phyloP scores from a whole-genome alignment of 2,113 vertebrate species.

The Callorhinus ursinus region DNA sequence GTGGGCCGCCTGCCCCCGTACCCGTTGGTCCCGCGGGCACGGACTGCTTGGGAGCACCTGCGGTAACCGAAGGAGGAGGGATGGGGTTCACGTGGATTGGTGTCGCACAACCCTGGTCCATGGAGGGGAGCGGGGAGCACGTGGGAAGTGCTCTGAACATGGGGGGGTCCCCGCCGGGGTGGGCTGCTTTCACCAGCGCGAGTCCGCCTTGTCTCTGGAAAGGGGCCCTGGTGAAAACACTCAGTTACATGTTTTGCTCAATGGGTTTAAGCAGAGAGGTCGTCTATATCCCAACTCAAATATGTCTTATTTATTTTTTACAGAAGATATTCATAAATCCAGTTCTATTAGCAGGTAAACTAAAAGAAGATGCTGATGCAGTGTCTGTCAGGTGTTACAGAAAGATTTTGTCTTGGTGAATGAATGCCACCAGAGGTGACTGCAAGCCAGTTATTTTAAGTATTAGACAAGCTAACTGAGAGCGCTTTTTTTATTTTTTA shows the following conservation, averaged over 20 bases:
- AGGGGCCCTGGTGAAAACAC: neutral
- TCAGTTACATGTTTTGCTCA: neutral
- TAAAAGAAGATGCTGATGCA: neutral
- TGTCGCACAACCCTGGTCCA: neutral
- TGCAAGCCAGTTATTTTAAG: no score
- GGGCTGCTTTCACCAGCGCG: no score
- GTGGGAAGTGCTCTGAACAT: neutral
- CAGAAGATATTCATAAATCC: neutral
- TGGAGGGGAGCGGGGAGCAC: neutral
- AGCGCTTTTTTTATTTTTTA: no score
- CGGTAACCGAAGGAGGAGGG: neutral
- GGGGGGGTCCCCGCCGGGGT: fast-evolving
- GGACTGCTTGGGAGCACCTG: neutral
- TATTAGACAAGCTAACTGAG: no score
- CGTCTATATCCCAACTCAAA: neutral
- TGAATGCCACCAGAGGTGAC: no score
- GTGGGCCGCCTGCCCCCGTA: neutral
- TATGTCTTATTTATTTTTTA: neutral
- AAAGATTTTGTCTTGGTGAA: neutral
- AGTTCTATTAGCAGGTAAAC: neutral
- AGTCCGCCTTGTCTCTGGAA: neutral
- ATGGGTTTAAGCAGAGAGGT: neutral
- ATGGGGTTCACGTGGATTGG: neutral
- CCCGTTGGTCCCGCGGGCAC: neutral
- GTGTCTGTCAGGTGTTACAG: neutral